phyloP scores from a whole-genome alignment of 2,113 vertebrate species.

The Pituophis catenifer region DNA sequence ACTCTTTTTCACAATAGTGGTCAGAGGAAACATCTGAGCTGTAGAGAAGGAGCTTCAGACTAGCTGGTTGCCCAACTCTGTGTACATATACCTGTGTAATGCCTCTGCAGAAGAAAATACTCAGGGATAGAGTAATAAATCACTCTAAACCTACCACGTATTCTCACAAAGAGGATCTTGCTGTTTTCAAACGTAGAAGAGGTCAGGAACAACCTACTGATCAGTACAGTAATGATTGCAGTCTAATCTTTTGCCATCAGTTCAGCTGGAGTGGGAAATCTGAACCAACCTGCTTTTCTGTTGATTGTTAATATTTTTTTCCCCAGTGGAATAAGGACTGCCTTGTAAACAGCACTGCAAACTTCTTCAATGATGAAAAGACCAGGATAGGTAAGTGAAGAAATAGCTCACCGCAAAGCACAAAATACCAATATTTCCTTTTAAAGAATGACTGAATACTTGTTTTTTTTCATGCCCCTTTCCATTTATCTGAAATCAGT shows the following conservation, averaged over 20 bases:
- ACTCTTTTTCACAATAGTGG: background rate
- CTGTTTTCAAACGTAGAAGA: background rate
- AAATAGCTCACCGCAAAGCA: background rate
- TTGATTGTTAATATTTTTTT: background rate
- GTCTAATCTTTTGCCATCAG: background rate
- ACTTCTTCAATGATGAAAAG: background rate
- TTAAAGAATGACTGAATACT: background rate
- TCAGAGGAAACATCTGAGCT: background rate
- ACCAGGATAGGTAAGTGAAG: conserved; percentile 17
- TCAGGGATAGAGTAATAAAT: background rate
- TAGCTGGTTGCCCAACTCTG: background rate
- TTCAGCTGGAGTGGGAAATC: background rate
- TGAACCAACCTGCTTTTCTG: background rate
- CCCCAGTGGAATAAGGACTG: background rate
- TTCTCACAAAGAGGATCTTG: background rate
- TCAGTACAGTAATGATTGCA: background rate
- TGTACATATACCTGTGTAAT: background rate
- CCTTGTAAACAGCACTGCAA: background rate
- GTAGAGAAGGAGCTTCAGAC: background rate
- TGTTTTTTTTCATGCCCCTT: background rate
- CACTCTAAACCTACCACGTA: background rate
- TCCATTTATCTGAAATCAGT: background rate
- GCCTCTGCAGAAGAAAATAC: background rate
- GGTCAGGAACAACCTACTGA: background rate
- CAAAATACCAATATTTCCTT: background rate